Evolutionary conservation across 1,140 invertebrate species (phyloP).

Genomic region (Bombus breviceps): DNA sequence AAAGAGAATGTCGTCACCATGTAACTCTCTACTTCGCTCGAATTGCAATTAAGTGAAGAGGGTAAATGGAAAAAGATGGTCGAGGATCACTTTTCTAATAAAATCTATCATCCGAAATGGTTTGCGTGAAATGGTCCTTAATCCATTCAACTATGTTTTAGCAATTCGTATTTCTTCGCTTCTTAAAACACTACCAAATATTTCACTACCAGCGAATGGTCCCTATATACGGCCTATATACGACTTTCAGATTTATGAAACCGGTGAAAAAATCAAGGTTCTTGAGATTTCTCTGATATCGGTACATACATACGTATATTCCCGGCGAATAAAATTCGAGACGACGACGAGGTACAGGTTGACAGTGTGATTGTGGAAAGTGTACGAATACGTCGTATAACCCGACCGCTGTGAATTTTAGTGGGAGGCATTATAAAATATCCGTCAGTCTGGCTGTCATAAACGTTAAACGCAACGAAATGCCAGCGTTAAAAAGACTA

Average conservation of each 20-base stretch:
- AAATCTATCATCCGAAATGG: not conserved
- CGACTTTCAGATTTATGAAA: not conserved
- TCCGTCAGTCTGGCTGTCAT: conserved; percentile 44
- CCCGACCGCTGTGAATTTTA: not conserved
- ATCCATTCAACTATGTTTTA: too few relatives aligned
- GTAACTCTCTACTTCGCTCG: not conserved
- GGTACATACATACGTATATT: not conserved
- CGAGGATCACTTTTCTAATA: not conserved
- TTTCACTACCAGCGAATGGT: too few relatives aligned
- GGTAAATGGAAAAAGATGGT: not conserved
- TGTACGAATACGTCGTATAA: conserved; percentile 36
- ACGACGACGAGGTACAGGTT: not conserved
- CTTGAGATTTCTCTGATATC: too few relatives aligned
- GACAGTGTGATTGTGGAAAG: not conserved
- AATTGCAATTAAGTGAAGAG: conserved; percentile 6
- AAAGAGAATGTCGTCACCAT: not conserved
- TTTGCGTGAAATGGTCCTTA: too few relatives aligned
- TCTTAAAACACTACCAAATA: too few relatives aligned
- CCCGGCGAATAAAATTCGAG: conserved; percentile 34
- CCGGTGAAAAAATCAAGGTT: conserved; percentile 1
- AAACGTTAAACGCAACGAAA: conserved; percentile 61
- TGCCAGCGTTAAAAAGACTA: conserved; percentile 53
- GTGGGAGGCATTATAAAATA: conserved; percentile 59
- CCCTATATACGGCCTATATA: too few relatives aligned
- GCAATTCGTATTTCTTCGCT: too few relatives aligned